A percentile compares a stretch with the other conserved stretches of the same genome.
phyloP scores from a whole-genome alignment of 2,113 vertebrate genomes.

The Paralichthys olivaceus region DNA sequence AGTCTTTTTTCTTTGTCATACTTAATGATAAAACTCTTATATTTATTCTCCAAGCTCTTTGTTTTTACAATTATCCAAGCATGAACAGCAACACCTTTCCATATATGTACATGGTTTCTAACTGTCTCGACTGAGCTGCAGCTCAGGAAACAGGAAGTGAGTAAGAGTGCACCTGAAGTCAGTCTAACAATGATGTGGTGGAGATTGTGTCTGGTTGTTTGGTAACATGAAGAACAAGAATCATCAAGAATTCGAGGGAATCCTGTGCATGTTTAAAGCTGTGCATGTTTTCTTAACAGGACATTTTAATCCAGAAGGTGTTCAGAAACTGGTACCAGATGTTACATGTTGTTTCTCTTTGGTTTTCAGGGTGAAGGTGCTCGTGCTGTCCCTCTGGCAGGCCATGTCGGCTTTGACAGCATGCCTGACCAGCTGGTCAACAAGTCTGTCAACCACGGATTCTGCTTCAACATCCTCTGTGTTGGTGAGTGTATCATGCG shows the following conservation, averaged over 20 bases:
- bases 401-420: slow-evolving; percentile 99
- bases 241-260: not conserved
- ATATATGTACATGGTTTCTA: slow-evolving; percentile 72
- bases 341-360: slow-evolving; percentile 12
- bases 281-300: not conserved
- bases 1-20: not conserved
- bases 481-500: slow-evolving; percentile 90
- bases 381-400: slow-evolving; percentile 91
- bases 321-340: not conserved
- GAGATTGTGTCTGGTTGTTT: not conserved
- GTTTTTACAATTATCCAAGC: not conserved
- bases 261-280: not conserved
- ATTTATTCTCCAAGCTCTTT: not conserved
- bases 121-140: slow-evolving; percentile 43
- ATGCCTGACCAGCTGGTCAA: slow-evolving; percentile 99
- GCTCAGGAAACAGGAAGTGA: slow-evolving; percentile 81
- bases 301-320: too few species aligned
- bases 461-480: slow-evolving; percentile 99
- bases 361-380: slow-evolving; percentile 90
- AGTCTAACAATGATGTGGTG: not conserved
- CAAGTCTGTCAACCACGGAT: slow-evolving; percentile 97
- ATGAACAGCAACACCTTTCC: not conserved
- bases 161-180: slow-evolving; percentile 42
- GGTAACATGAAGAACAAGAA: not conserved
- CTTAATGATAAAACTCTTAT: not conserved